Percentiles rank a stretch among this genome's conserved stretches.
Conservation (phyloP, 2,888 invertebrate species). For the Bombylius major region DNA sequence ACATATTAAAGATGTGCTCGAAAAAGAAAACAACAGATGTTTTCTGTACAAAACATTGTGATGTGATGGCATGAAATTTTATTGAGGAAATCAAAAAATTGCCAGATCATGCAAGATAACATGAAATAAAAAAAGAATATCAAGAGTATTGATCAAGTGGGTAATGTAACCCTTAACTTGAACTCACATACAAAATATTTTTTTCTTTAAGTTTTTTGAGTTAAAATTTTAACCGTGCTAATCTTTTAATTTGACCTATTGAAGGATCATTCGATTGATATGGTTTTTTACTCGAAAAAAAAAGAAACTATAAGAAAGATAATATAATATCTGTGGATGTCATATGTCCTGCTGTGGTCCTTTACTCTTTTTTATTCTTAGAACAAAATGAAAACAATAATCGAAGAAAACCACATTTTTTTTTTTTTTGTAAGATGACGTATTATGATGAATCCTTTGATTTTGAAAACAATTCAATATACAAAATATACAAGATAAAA, state of each 20-base stretch:
- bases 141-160: not conserved
- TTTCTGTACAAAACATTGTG: no score
- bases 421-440: conserved; percentile 10
- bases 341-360: conserved; percentile 10
- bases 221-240: conserved; percentile 1
- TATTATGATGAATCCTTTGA: conserved; percentile 17
- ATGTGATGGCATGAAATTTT: no score
- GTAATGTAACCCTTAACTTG: not conserved
- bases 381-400: conserved; percentile 3
- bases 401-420: not conserved
- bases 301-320: not conserved
- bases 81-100: no score
- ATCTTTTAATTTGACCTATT: conserved; percentile 14
- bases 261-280: not conserved
- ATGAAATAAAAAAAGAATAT: not conserved
- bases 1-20: no score
- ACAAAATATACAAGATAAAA: no score
- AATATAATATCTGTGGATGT: not conserved
- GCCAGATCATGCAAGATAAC: not conserved
- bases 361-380: conserved; percentile 2
- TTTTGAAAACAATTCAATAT: not conserved
- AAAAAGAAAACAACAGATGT: no score
- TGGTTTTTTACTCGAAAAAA: not conserved
- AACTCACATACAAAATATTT: not conserved
- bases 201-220: not conserved